These are phyloP conservation scores for Xyrichtys novacula DNA, from an alignment of 2,797 vertebrate species.

Conservation along the genomic window DNA sequence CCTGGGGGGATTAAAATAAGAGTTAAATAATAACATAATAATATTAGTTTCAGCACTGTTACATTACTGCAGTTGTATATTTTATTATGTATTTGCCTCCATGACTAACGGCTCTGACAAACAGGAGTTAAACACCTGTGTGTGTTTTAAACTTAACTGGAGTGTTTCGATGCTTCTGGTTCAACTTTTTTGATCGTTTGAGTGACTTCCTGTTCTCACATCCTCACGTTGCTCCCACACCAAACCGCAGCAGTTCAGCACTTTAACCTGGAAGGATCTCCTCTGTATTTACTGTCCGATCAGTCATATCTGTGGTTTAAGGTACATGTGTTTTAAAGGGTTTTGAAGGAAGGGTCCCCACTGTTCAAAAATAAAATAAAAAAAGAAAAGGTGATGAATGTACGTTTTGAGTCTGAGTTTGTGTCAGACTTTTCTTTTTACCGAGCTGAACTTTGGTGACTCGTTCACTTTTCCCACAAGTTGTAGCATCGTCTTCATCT, in stretches of 20 bases:
- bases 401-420: constrained; percentile 13
- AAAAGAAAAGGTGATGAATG: constrained; percentile 21
- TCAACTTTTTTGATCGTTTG: not conserved
- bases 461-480: not conserved
- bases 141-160: not conserved
- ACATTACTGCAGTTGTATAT: no score
- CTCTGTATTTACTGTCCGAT: constrained; percentile 63
- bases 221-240: not conserved
- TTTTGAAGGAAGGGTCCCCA: not conserved
- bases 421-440: constrained; percentile 5
- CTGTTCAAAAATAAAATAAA: not conserved
- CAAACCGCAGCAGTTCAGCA: constrained; percentile 57
- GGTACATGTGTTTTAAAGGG: constrained; percentile 22
- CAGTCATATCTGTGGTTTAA: constrained; percentile 6
- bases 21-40: no score
- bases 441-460: not conserved
- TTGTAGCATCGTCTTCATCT: constrained; percentile 23
- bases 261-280: constrained; percentile 59
- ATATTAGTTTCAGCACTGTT: no score
- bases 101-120: no score
- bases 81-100: no score
- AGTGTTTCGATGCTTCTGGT: not conserved
- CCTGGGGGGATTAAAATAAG: no score
- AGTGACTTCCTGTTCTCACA: not conserved
- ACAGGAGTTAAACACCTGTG: not conserved